Evolutionary conservation across 2,113 vertebrate species (phyloP).

Genomic region (Tyto alba): DNA sequence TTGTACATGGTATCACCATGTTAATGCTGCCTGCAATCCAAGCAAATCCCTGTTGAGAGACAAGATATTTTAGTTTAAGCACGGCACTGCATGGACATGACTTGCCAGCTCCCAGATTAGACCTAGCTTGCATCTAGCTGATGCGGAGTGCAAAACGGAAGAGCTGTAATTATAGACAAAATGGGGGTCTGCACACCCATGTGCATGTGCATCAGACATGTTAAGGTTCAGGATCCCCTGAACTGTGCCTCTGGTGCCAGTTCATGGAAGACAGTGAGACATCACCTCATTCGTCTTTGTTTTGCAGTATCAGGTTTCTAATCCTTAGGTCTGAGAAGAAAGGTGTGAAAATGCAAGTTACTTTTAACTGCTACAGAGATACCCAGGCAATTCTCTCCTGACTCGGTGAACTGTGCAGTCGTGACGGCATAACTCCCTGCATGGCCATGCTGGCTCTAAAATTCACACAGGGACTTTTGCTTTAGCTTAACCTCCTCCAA

Average conservation of each 20-base stretch:
- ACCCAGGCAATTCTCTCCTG: not conserved
- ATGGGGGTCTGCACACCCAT: not conserved
- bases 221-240: not conserved
- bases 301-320: not conserved
- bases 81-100: not conserved
- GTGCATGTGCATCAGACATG: accelerated
- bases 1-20: not conserved
- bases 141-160: not conserved
- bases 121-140: not conserved
- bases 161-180: not conserved
- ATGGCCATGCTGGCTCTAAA: not conserved
- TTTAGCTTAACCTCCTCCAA: not conserved
- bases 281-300: not conserved
- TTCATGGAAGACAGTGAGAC: not conserved
- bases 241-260: not conserved
- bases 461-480: not conserved
- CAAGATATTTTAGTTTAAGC: not conserved
- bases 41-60: conserved; percentile 4
- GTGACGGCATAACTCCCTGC: not conserved
- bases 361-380: not conserved
- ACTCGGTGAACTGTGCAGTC: not conserved
- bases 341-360: not conserved
- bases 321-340: not conserved
- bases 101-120: not conserved
- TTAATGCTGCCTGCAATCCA: not conserved